Percentiles rank a stretch among this genome's conserved stretches.
These are phyloP conservation scores for Phrynocephalus forsythii DNA, from an alignment of 2,797 vertebrate genomes.

Conservation along the genomic window DNA sequence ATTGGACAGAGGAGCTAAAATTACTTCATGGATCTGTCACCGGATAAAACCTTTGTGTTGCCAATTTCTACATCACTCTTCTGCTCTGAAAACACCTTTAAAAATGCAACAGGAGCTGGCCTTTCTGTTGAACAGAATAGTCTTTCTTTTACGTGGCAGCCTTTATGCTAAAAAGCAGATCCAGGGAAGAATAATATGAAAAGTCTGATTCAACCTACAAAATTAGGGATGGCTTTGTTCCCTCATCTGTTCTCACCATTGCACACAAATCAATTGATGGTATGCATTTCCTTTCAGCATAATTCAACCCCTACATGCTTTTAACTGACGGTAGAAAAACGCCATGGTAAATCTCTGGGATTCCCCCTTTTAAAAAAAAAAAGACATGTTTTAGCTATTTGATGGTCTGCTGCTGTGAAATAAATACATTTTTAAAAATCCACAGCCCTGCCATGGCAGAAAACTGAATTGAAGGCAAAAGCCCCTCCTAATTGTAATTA, in stretches of 20 bases:
- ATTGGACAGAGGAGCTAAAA: neutral
- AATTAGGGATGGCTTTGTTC: slow-evolving; percentile 35
- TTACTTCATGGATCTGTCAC: neutral
- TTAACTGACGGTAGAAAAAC: slow-evolving; percentile 39
- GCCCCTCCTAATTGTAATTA: slow-evolving; percentile 68
- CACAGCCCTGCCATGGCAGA: slow-evolving; percentile 24
- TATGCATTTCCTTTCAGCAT: slow-evolving; percentile 13
- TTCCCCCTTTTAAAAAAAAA: neutral
- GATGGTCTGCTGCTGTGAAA: slow-evolving; percentile 31
- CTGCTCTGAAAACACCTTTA: slow-evolving; percentile 64
- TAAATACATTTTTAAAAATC: slow-evolving; percentile 34
- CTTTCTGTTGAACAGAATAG: slow-evolving; percentile 30
- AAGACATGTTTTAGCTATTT: slow-evolving; percentile 48
- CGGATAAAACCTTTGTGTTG: neutral
- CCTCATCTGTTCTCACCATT: slow-evolving; percentile 8
- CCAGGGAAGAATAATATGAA: slow-evolving; percentile 17
- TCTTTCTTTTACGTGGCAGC: slow-evolving; percentile 23
- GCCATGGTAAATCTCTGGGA: neutral
- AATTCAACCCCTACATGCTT: slow-evolving; percentile 23
- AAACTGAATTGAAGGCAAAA: slow-evolving; percentile 57
- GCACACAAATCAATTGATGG: slow-evolving; percentile 25
- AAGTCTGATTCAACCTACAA: slow-evolving; percentile 30
- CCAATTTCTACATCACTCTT: slow-evolving; percentile 52
- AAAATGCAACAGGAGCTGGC: slow-evolving; percentile 20
- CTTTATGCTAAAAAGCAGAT: slow-evolving; percentile 31